phyloP scores from a whole-genome alignment of 2,888 invertebrate genomes.

The Euzetes globulus region DNA sequence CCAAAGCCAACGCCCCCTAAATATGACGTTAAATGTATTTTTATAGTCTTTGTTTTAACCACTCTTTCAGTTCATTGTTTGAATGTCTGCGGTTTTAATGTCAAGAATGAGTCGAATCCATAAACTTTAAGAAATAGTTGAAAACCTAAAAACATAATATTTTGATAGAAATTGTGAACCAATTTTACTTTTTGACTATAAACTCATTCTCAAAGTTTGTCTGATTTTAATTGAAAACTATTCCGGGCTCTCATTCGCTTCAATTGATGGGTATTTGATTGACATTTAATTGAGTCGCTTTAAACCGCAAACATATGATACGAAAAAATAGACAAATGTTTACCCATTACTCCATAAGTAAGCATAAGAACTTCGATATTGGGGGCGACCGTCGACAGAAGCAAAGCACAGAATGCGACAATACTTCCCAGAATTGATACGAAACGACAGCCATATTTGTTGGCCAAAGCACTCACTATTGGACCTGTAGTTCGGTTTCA shows the following conservation, averaged over 20 bases:
- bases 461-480: conserved; percentile 85
- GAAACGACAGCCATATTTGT: conserved; percentile 87
- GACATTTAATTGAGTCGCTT: neutral
- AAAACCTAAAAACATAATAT: neutral
- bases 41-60: neutral
- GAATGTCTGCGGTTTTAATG: conserved; percentile 14
- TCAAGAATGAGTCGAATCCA: neutral
- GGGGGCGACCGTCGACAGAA: conserved; percentile 48
- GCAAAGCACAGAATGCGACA: conserved; percentile 74
- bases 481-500: conserved; percentile 33
- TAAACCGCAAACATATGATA: conserved; percentile 1
- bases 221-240: neutral
- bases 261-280: too few species aligned
- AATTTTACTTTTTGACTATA: neutral
- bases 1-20: conserved; percentile 74
- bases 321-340: neutral
- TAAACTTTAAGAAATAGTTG: neutral
- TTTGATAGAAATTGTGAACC: neutral
- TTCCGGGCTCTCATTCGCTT: neutral
- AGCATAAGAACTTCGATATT: conserved; percentile 50
- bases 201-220: conserved; percentile 5
- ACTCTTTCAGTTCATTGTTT: neutral
- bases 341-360: conserved; percentile 50
- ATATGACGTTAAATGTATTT: neutral
- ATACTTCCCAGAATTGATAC: conserved; percentile 88